These are phyloP conservation scores for Urocynchramus pylzowi DNA, from an alignment of 2,113 vertebrate genomes.

Conservation along the genomic window DNA sequence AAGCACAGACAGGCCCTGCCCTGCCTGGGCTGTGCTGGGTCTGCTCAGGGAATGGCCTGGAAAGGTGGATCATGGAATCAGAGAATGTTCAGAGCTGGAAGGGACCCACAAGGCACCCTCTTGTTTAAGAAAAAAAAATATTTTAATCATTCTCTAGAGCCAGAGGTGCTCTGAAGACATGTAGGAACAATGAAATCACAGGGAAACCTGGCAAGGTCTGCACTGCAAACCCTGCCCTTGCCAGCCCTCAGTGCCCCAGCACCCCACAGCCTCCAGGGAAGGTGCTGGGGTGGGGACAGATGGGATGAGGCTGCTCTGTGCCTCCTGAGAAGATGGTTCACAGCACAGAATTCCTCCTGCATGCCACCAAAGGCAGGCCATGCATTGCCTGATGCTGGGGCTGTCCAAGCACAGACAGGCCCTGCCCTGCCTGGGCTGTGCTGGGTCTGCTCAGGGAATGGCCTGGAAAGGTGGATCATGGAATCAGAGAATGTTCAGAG, in stretches of 20 bases:
- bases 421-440: rapidly evolving
- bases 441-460: not conserved
- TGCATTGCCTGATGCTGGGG: rapidly evolving
- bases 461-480: not conserved
- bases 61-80: not conserved
- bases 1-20: not conserved
- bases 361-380: not conserved
- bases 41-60: not conserved
- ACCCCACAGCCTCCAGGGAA: not conserved
- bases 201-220: not conserved
- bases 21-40: rapidly evolving
- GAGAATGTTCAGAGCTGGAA: not conserved
- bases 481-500: not conserved
- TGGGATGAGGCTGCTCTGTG: not conserved
- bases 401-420: not conserved
- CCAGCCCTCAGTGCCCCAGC: not conserved
- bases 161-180: no score
- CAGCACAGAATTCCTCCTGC: not conserved
- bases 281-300: not conserved
- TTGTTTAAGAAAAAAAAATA: no score
- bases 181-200: no score
- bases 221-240: not conserved
- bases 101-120: no score
- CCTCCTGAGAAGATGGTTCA: not conserved
- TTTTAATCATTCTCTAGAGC: no score